A percentile compares a stretch with the other conserved stretches of the same genome.
Conservation (phyloP, 2,888 invertebrate species). For the Machimus rusticus region DNA sequence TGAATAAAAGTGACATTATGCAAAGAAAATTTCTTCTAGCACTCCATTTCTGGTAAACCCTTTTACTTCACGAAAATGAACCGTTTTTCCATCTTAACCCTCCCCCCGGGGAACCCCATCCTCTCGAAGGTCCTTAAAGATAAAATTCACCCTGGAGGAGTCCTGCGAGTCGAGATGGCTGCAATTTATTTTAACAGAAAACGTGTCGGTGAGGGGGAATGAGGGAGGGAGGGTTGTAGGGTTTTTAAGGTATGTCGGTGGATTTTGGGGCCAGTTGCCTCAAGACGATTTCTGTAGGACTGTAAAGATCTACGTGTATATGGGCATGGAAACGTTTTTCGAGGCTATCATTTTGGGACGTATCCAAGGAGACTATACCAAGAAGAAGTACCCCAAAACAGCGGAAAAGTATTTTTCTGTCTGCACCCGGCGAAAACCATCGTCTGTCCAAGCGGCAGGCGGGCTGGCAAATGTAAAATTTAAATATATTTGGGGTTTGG, state of each 20-base stretch:
- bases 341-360: constrained; percentile 12
- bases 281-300: not conserved
- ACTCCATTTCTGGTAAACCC: constrained; percentile 27
- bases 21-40: constrained; percentile 22
- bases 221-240: too few relatives aligned
- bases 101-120: not conserved
- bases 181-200: not conserved
- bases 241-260: not conserved
- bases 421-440: not conserved
- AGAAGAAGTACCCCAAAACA: not conserved
- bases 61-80: not conserved
- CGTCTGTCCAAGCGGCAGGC: not conserved
- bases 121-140: not conserved
- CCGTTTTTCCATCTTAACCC: not conserved
- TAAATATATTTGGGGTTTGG: not conserved
- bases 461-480: not conserved
- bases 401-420: not conserved
- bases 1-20: constrained; percentile 36
- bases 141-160: not conserved
- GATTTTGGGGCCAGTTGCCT: not conserved
- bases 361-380: constrained; percentile 9
- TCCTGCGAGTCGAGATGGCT: not conserved
- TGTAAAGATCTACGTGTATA: not conserved
- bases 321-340: not conserved
- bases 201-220: not conserved